Evolutionary conservation across 2,888 invertebrate genomes (phyloP), one percentile per base, ranked within the genome.

Genomic region (Emmelina monodactyla): DNA sequence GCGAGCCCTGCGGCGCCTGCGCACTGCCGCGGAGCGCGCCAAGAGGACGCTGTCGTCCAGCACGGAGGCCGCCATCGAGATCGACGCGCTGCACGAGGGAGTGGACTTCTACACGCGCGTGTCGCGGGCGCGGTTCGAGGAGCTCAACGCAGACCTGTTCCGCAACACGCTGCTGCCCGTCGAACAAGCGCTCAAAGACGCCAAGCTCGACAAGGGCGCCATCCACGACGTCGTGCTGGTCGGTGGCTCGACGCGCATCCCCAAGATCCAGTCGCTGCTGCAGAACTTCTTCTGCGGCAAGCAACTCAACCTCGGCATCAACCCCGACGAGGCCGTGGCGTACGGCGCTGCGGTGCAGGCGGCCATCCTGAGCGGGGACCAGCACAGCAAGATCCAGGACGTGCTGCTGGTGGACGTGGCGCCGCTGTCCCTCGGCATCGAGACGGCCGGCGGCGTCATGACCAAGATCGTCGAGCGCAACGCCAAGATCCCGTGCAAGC

Each of bases 141-240:
- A 88, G 55, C 68, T 88, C 5, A 85, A 85, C 55, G 79, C 83
- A 3, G 87, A 87, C 51, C 56, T 87, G 28, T 88, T 88, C 73
- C 75, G 87, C 31, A 65, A 73, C 4, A 89, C 89, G 0, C 58
- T 90, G 38, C 78, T 85, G 35, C 88, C 89, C 0, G 88, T 90
- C 1, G 88, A 89, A 51, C 85, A 87, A 49, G 88, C 89, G 0
- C 62, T 91, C 12, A 69, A 71, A 14, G 90, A 90, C 54, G 88
- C 89, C 1, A 86, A 88, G 53, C 63, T 89, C 70, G 88, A 88
- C 60, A 89, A 89, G 53, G 67, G 72, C 15, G 67, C 80, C 32
- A 87, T 89, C 38, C 82, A 89, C 53, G 89, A 89, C 48, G 84
- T 90, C 2, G 89, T 90, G 0, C 68, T 91, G 16, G 89, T 90